Evolutionary conservation across 1,140 invertebrate genomes (phyloP), one percentile per base, ranked within the genome.

Genomic region (Zaprionus nigranus): DNA sequence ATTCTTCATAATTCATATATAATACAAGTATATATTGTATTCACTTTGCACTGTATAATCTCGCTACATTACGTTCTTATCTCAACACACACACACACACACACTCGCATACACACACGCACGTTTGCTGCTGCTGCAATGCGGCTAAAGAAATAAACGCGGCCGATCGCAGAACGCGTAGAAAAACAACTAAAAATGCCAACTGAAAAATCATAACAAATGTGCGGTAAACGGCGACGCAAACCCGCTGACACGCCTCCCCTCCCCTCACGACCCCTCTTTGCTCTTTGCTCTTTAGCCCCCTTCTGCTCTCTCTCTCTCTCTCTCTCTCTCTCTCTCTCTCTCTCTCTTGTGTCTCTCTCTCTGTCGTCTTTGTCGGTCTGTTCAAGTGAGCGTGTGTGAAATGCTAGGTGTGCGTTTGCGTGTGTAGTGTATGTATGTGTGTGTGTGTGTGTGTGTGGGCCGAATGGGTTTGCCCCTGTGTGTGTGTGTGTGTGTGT

Each of bases 121-220:
- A 69, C 72, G 59, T 49, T 56, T 30, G 34, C 26, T 13, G 53
- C 51, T 12, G 46, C 17, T n/a, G 11, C 17, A 20, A 20, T 51
- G 17, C 9, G 43, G 51, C 65, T 69, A 54, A 77, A 75, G 30
- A 34, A 34, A 34, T 34, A 67, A 87, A 79, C 88, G 84, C 84
- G 84, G 85, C 84, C 85, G 84, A 88, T 88, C 84, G 81, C 84
- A 88, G 75, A 88, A 87, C 83, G 83, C 84, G 83, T 87, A 80
- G 83, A 87, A 87, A 87, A 87, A 88, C 84, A 90, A 81, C 84
- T 88, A 88, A 88, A 86, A 88, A 84, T 71, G 75, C 78, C 83
- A 84, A 78, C 85, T 84, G 81, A 78, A 88, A 85, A 90, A 90
- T 88, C 85, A 88, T 88, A 90, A 88, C 85, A 90, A 88, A 88